Conservation (phyloP, 2,797 vertebrate genomes). For the Clarias pachynema region DNA sequence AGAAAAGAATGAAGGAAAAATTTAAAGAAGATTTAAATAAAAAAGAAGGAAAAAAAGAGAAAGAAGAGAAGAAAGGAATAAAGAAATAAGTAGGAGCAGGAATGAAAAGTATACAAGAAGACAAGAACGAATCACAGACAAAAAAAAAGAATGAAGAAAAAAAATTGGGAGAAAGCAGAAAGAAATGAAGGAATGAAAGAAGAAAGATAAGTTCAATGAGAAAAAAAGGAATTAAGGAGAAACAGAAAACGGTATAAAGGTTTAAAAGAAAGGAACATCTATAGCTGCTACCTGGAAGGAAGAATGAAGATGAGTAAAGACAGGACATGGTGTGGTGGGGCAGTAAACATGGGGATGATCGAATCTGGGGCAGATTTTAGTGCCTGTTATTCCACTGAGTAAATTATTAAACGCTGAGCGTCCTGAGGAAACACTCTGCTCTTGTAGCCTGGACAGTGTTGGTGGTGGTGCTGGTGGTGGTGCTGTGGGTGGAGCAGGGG, state of each 20-base stretch:
- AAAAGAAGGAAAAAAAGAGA: background rate
- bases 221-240: background rate
- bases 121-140: background rate
- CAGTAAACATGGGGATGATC: slow-evolving; percentile 52
- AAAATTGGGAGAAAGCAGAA: background rate
- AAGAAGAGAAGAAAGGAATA: too few relatives aligned
- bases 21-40: too few relatives aligned
- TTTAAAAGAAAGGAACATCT: background rate
- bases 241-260: background rate
- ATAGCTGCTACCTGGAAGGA: background rate
- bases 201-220: background rate
- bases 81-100: background rate
- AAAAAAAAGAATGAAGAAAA: background rate
- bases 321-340: background rate
- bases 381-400: slow-evolving; percentile 63
- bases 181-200: background rate
- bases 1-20: background rate
- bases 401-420: slow-evolving; percentile 33
- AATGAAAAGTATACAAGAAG: background rate
- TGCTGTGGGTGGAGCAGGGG: slow-evolving; percentile 57
- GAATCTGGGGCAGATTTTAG: slow-evolving; percentile 50
- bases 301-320: background rate
- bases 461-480: slow-evolving; percentile 19
- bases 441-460: slow-evolving; percentile 53
- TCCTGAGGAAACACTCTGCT: slow-evolving; percentile 68